phyloP scores from a whole-genome alignment of 2,888 invertebrate genomes.

The Cantharis nigra region DNA sequence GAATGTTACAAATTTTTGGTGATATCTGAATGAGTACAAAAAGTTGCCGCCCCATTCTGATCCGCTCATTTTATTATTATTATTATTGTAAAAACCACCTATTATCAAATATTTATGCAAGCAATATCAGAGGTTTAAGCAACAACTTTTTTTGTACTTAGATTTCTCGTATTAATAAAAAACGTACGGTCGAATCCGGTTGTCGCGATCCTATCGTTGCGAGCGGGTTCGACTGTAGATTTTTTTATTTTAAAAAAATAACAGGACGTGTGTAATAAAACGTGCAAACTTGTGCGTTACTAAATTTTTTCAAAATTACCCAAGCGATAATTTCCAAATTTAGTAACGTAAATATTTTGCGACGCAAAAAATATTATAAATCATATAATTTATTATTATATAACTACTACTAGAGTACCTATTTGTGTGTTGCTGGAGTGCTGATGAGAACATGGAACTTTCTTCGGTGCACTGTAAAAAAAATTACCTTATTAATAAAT shows the following conservation, averaged over 20 bases:
- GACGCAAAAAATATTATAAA: slow-evolving; percentile 12
- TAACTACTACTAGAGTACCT: slow-evolving; percentile 57
- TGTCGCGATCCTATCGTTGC: not conserved
- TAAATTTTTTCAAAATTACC: not conserved
- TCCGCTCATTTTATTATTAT: slow-evolving; percentile 44
- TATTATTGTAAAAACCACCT: slow-evolving; percentile 35
- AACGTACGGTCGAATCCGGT: not conserved
- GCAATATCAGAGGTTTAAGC: slow-evolving; percentile 50
- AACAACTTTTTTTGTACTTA: slow-evolving; percentile 37
- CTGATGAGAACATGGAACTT: slow-evolving; percentile 29
- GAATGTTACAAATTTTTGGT: slow-evolving; percentile 48
- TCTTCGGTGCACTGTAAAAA: slow-evolving; percentile 49
- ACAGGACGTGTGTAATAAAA: not conserved
- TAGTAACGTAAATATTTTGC: not conserved
- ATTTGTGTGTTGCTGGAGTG: slow-evolving; percentile 42
- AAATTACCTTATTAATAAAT: slow-evolving; percentile 53
- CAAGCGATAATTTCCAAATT: not conserved
- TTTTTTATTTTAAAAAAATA: not conserved
- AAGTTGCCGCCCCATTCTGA: slow-evolving; percentile 47
- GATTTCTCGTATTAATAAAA: slow-evolving; percentile 17
- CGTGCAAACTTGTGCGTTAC: not conserved
- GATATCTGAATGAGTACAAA: slow-evolving; percentile 56
- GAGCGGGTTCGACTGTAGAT: not conserved
- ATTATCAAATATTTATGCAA: slow-evolving; percentile 52
- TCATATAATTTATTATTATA: slow-evolving; percentile 22